Evolutionary conservation across 2,888 invertebrate genomes (phyloP), one percentile per base, ranked within the genome.

Genomic region (Mayetiola destructor): DNA sequence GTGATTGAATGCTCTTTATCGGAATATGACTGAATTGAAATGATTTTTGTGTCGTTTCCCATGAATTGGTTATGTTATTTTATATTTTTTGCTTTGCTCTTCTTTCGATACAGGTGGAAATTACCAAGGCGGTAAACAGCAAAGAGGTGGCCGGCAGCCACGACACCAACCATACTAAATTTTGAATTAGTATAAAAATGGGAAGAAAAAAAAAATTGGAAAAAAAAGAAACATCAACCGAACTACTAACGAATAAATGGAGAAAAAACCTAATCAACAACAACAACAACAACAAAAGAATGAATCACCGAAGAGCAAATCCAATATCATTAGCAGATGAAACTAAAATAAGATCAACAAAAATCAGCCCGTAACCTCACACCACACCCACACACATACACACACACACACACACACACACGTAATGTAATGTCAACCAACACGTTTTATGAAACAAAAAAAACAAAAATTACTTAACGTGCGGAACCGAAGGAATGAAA

Each of bases 121-220:
- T 71, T 86, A 84, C 77, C 81, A 81, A 70, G 85, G 88, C 68
- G 88, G 88, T 75, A 88, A 88, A 78, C 87, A 88, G 77, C 81
- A 85, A 72, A 35, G 54, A 54, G 54, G 81, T 63, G 82, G 84
- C 70, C 80, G 83, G 67, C 87, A 86, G 76, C 87, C 86, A 76
- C 84, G 88, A 81, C 88, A 88, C 78, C 87, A 88, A 77, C 88
- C 88, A 72, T 88, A 88, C 77, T 88, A 85, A 71, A 56, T 35
- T 35, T 55, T 55, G 32, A 42, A 42, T 42, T 42, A 42, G 42
- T 23, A 42, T 42, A 42, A 42, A 16, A 39, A 20, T 18, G 20
- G 39, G 16, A 39, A 16, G 20, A 4, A 39, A 4, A 39, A 36
- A 36, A 36, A 5, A 36, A 36, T n/a, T n/a, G n/a, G 3, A 4